Evolutionary conservation across 2,113 vertebrate genomes (phyloP).

Genomic region (Heloderma charlesbogerti): DNA sequence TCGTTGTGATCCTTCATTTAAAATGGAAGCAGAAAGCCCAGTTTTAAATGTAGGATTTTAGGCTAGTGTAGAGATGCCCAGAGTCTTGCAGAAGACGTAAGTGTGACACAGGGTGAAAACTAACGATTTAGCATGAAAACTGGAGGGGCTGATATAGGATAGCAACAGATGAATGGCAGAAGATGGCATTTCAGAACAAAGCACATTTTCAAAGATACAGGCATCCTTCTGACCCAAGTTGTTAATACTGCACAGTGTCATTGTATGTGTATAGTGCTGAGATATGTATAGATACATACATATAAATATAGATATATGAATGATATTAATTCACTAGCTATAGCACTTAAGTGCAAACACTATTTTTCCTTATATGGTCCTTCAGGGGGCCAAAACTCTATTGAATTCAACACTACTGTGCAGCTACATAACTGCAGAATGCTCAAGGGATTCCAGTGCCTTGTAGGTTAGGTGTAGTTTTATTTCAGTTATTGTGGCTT

Average conservation of each 20-base stretch:
- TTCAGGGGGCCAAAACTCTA: constrained; percentile 55
- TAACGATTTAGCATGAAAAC: background rate
- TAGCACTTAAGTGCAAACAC: constrained; percentile 50
- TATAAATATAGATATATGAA: background rate
- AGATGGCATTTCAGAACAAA: constrained; percentile 19
- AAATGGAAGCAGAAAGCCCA: no score
- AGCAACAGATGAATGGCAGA: background rate
- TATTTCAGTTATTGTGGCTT: constrained; percentile 67
- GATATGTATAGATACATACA: background rate
- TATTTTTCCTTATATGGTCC: constrained; percentile 44
- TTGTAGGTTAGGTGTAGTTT: constrained; percentile 68
- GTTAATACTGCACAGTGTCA: background rate
- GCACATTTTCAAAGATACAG: background rate
- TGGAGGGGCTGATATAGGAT: background rate
- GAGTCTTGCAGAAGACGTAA: background rate
- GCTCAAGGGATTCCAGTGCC: constrained; percentile 63
- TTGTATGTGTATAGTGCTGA: background rate
- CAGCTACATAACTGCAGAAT: constrained; percentile 57
- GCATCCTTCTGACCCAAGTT: background rate
- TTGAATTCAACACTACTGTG: constrained; percentile 66
- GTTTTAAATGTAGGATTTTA: no score
- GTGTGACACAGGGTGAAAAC: background rate
- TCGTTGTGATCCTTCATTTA: no score
- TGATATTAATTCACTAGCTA: constrained; percentile 10
- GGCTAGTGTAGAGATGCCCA: background rate